Evolutionary conservation across 53 echinoderm and acorn worm species (phyloP).

Genomic region (Temnopleurus reevesii): DNA sequence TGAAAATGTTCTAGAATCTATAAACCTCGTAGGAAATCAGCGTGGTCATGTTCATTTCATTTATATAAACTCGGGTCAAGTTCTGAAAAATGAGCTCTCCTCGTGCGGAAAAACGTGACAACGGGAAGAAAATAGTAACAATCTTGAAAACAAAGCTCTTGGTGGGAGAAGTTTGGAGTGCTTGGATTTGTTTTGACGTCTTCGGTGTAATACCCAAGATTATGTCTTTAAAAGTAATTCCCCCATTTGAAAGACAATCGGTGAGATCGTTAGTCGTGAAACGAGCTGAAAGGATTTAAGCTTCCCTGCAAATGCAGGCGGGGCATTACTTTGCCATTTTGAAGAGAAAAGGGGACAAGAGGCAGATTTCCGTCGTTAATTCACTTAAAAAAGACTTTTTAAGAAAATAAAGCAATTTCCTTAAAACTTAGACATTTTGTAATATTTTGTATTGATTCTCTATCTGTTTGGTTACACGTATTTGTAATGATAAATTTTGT

Average conservation of each 20-base stretch:
- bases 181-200: not conserved
- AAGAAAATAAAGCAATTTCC: too few relatives aligned
- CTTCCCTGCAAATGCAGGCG: too few relatives aligned
- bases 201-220: not conserved
- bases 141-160: not conserved
- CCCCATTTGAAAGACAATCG: not conserved
- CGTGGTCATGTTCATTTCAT: not conserved
- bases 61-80: not conserved
- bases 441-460: too few relatives aligned
- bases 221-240: not conserved
- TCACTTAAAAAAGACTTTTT: too few relatives aligned
- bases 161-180: not conserved
- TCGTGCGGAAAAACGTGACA: not conserved
- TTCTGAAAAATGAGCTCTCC: not conserved
- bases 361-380: too few relatives aligned
- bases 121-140: not conserved
- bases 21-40: not conserved
- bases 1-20: not conserved
- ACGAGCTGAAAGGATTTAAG: not conserved
- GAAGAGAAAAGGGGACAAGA: too few relatives aligned
- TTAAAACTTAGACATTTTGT: too few relatives aligned
- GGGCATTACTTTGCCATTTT: too few relatives aligned
- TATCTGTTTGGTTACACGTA: too few relatives aligned
- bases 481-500: too few relatives aligned
- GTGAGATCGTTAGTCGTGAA: not conserved